These are phyloP conservation scores for Acanthis flammea DNA, from an alignment of 2,797 vertebrate species.

Conservation along the genomic window DNA sequence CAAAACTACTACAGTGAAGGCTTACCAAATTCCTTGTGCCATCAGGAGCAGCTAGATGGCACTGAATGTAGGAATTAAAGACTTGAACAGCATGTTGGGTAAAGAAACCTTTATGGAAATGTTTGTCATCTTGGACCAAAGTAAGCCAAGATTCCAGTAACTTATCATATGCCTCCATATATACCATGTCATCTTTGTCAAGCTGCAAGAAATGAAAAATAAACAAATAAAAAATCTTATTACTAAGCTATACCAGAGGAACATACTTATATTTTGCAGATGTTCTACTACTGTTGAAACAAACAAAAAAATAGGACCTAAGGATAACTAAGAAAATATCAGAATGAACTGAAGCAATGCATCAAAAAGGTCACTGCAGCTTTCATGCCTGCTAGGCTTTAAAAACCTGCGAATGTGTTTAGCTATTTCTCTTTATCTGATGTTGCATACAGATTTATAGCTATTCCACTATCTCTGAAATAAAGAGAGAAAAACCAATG, in stretches of 20 bases:
- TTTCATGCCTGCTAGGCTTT: background rate
- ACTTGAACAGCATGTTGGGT: conserved; percentile 95
- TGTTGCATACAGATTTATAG: background rate
- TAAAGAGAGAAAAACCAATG: background rate
- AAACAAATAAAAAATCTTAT: background rate
- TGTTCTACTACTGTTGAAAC: background rate
- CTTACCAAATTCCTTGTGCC: conserved; percentile 98
- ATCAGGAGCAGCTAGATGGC: conserved; percentile 95
- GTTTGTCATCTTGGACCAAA: conserved; percentile 95
- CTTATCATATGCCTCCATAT: conserved; percentile 99
- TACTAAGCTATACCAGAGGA: background rate
- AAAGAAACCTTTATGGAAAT: conserved; percentile 97
- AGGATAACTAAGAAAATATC: background rate
- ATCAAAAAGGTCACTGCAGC: background rate
- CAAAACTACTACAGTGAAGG: background rate
- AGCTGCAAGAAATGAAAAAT: conserved; percentile 75
- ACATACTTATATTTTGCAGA: background rate
- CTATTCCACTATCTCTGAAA: background rate
- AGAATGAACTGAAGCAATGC: background rate
- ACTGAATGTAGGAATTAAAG: conserved; percentile 99
- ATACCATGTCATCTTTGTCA: conserved; percentile 99
- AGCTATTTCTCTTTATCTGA: background rate
- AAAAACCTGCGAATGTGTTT: background rate
- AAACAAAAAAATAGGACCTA: background rate
- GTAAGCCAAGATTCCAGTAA: conserved; percentile 97